Conservation (phyloP, 1,140 invertebrate genomes). For the Bombus pyrosoma region DNA sequence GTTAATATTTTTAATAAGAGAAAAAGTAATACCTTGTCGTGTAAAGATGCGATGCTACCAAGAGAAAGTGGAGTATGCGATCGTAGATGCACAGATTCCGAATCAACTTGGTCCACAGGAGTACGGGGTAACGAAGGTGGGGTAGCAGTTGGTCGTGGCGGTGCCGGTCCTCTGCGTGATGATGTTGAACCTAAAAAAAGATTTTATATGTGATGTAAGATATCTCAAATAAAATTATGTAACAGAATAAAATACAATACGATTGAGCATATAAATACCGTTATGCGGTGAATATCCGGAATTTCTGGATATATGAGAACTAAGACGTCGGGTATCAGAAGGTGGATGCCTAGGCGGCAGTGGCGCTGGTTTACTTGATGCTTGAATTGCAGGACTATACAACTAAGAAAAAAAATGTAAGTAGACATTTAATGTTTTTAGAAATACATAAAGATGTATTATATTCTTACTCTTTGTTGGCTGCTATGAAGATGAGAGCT, state of each 20-base stretch:
- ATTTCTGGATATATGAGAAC: constrained; percentile 82
- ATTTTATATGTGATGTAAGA: background rate
- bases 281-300: constrained; percentile 83
- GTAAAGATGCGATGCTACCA: constrained; percentile 88
- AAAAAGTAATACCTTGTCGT: constrained; percentile 84
- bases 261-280: constrained; percentile 74
- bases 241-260: constrained; percentile 2
- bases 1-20: constrained; percentile 1
- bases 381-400: constrained; percentile 79
- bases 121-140: constrained; percentile 83
- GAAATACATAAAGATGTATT: background rate
- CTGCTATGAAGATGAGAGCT: constrained; percentile 74
- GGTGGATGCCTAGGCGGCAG: constrained; percentile 85
- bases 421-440: background rate
- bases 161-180: constrained; percentile 81
- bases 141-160: constrained; percentile 82
- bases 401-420: constrained; percentile 60
- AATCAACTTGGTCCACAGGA: constrained; percentile 81
- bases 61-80: constrained; percentile 86
- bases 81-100: constrained; percentile 83
- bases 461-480: constrained; percentile 75
- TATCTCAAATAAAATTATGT: background rate
- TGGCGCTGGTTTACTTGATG: constrained; percentile 84
- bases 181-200: constrained; percentile 78
- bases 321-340: constrained; percentile 84